phyloP scores from a whole-genome alignment of 2,113 vertebrate genomes.

The Dipodomys ordii region DNA sequence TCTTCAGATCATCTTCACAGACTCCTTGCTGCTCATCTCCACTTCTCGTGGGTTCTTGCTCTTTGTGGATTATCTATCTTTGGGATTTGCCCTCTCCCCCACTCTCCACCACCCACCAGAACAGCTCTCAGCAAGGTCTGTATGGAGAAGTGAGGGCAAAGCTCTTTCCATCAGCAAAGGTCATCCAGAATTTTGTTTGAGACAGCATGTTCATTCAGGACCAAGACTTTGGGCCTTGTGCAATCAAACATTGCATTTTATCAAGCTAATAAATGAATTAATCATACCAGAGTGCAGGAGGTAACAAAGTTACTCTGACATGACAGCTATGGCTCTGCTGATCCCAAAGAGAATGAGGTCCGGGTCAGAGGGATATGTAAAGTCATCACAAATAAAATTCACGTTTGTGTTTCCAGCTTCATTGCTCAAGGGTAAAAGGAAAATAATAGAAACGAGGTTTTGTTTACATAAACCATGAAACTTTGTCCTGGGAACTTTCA shows the following conservation, averaged over 20 bases:
- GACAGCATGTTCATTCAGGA: background rate
- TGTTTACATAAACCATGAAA: conserved; percentile 71
- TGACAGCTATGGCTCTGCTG: conserved; percentile 43
- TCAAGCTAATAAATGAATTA: conserved; percentile 42
- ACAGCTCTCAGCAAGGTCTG: background rate
- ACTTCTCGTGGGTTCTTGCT: background rate
- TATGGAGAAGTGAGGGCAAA: background rate
- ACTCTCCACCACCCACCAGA: background rate
- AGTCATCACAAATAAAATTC: conserved; percentile 76
- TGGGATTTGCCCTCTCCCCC: background rate
- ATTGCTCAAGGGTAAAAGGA: conserved; percentile 70
- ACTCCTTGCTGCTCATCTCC: background rate
- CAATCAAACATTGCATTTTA: conserved; percentile 41
- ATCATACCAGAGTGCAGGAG: conserved; percentile 12
- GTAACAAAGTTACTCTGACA: conserved; percentile 30
- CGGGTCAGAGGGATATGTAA: conserved; percentile 30
- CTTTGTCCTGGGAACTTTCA: conserved; percentile 79
- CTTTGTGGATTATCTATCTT: background rate
- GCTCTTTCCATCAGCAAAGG: background rate
- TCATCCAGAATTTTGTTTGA: conserved; percentile 21
- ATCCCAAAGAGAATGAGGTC: conserved; percentile 43
- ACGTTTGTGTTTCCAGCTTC: conserved; percentile 66
- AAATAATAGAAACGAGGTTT: conserved; percentile 77
- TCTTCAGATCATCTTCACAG: background rate
- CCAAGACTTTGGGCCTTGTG: background rate